Percentiles rank a stretch among this genome's conserved stretches.
Evolutionary conservation across 2,888 invertebrate species (phyloP).

Genomic region (Dryadula phaetusa): DNA sequence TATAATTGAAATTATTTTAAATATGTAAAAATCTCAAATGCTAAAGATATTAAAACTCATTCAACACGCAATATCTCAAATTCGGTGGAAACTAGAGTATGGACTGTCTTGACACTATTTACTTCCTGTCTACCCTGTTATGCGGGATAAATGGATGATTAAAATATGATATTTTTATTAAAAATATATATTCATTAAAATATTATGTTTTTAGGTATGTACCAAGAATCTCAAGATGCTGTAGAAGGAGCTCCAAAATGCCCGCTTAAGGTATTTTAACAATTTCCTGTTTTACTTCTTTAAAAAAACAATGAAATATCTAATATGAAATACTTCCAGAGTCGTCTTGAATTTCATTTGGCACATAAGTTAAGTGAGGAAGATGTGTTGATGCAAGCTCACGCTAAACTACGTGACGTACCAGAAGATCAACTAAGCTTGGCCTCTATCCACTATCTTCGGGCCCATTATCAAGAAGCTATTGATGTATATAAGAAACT

Average conservation of each 20-base stretch:
- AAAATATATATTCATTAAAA: neutral
- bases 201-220: slow-evolving; percentile 78
- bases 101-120: no score
- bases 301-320: neutral
- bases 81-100: no score
- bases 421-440: slow-evolving; percentile 97
- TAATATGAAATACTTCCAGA: slow-evolving; percentile 68
- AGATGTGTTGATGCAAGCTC: slow-evolving; percentile 91
- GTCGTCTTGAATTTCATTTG: slow-evolving; percentile 94
- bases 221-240: slow-evolving; percentile 86
- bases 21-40: no score
- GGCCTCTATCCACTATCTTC: slow-evolving; percentile 97
- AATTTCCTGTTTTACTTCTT: neutral
- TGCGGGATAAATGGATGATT: no score
- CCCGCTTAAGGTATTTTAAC: slow-evolving; percentile 78
- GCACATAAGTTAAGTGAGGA: slow-evolving; percentile 97
- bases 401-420: slow-evolving; percentile 93
- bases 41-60: no score
- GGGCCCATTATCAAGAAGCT: slow-evolving; percentile 99
- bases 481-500: slow-evolving; percentile 99
- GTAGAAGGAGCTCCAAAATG: slow-evolving; percentile 87
- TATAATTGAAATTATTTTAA: neutral
- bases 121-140: no score
- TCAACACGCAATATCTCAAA: no score
- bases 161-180: neutral